Conservation (phyloP, 2,888 invertebrate species). For the Anthrax anthrax region DNA sequence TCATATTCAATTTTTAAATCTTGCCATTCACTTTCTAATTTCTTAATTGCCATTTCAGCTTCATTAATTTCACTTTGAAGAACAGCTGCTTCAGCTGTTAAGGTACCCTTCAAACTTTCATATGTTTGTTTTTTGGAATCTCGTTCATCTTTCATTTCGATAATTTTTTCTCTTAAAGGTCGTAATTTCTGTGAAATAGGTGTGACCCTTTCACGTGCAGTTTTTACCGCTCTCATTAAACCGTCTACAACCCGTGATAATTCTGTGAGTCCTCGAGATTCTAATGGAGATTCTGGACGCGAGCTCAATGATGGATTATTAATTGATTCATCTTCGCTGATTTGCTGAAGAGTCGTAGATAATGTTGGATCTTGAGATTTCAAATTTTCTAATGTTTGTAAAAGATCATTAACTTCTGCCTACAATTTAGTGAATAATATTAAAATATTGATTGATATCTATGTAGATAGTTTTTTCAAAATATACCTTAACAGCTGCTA, state of each 20-base stretch:
- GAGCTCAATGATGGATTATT: neutral
- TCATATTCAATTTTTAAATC: slow-evolving; percentile 13
- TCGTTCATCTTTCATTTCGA: slow-evolving; percentile 14
- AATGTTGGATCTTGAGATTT: slow-evolving; percentile 41
- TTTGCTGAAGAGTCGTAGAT: slow-evolving; percentile 35
- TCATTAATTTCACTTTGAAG: slow-evolving; percentile 12
- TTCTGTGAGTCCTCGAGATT: slow-evolving; percentile 13
- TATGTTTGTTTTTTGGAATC: slow-evolving; percentile 15
- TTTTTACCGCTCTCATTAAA: slow-evolving; percentile 11
- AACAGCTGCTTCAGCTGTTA: slow-evolving; percentile 12
- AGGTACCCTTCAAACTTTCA: slow-evolving; percentile 12
- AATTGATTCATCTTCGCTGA: slow-evolving; percentile 7
- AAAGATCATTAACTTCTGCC: slow-evolving; percentile 62
- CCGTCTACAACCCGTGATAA: slow-evolving; percentile 15
- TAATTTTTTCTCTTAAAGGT: slow-evolving; percentile 13
- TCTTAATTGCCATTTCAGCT: slow-evolving; percentile 12
- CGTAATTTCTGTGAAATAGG: slow-evolving; percentile 14
- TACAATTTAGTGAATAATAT: slow-evolving; percentile 15
- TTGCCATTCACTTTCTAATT: slow-evolving; percentile 13
- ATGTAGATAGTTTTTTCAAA: neutral
- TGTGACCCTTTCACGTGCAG: slow-evolving; percentile 12
- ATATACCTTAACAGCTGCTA: slow-evolving; percentile 50
- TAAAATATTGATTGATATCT: neutral
- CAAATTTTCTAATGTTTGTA: slow-evolving; percentile 61
- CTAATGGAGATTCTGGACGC: slow-evolving; percentile 10